phyloP scores from a whole-genome alignment of 2,797 vertebrate genomes.

The Galaxias olidus region DNA sequence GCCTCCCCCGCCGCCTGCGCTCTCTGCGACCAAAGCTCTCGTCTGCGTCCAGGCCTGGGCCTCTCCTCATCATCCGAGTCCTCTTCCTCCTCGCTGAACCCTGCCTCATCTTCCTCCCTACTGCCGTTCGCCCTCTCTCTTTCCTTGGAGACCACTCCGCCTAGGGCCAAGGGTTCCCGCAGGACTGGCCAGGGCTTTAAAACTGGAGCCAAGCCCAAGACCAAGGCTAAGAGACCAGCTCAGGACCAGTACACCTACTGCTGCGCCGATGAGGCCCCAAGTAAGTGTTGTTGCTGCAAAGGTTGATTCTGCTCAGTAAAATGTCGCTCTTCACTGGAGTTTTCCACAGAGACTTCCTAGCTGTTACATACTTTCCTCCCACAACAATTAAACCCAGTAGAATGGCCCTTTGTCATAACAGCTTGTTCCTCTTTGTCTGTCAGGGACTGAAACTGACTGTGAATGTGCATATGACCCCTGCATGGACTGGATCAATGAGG shows the following conservation, averaged over 20 bases:
- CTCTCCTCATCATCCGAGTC: conserved; percentile 62
- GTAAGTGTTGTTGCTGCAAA: conserved; percentile 43
- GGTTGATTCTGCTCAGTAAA: too few species aligned
- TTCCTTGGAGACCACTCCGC: conserved; percentile 56
- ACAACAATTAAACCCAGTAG: too few species aligned
- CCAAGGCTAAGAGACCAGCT: not conserved
- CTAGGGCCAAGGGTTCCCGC: conserved; percentile 10
- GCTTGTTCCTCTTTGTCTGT: conserved; percentile 14
- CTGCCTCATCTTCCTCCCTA: not conserved
- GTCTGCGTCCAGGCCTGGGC: conserved; percentile 49
- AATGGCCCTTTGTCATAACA: too few species aligned
- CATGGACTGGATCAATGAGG: conserved; percentile 90
- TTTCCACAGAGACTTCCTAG: too few species aligned
- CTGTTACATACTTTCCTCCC: too few species aligned
- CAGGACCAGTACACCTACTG: conserved; percentile 25
- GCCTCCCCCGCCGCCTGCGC: conserved; percentile 74
- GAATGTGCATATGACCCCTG: conserved; percentile 69
- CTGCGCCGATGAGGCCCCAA: conserved; percentile 33
- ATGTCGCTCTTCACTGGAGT: too few species aligned
- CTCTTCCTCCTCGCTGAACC: conserved; percentile 48
- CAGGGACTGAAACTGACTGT: conserved; percentile 47
- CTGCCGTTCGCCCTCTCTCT: conserved; percentile 25
- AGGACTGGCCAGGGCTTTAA: not conserved
- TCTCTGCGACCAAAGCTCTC: conserved; percentile 69
- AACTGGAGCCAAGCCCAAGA: conserved; percentile 16